These are phyloP conservation scores for Stratiomys singularior DNA, from an alignment of 2,888 invertebrate genomes.

Conservation along the genomic window DNA sequence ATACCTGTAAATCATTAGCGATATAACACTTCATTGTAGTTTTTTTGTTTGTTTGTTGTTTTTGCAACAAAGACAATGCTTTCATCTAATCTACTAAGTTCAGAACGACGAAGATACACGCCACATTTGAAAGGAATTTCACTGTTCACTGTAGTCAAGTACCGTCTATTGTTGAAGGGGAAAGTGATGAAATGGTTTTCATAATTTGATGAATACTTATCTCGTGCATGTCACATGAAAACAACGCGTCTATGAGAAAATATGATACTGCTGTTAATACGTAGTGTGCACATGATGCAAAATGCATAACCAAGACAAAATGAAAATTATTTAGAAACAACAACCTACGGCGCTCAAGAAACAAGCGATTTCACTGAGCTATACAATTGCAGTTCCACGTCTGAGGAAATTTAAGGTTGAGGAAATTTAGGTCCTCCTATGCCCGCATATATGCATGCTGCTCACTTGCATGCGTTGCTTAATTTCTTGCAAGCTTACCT, in stretches of 20 bases:
- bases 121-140: conserved; percentile 6
- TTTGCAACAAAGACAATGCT: neutral
- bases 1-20: neutral
- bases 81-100: neutral
- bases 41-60: no score
- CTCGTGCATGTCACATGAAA: conserved; percentile 7
- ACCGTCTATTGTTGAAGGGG: neutral
- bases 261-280: neutral
- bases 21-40: neutral
- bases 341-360: no score
- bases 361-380: no score
- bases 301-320: no score
- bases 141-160: neutral
- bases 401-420: no score
- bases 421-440: no score
- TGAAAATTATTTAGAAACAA: no score
- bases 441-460: no score
- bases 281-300: no score
- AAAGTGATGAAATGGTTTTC: neutral
- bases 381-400: no score
- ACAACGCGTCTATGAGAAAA: neutral
- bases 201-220: neutral
- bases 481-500: no score
- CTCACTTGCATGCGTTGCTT: no score
- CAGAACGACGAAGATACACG: neutral